phyloP scores from a whole-genome alignment of 1,140 invertebrate species.

The Orussus abietinus region DNA sequence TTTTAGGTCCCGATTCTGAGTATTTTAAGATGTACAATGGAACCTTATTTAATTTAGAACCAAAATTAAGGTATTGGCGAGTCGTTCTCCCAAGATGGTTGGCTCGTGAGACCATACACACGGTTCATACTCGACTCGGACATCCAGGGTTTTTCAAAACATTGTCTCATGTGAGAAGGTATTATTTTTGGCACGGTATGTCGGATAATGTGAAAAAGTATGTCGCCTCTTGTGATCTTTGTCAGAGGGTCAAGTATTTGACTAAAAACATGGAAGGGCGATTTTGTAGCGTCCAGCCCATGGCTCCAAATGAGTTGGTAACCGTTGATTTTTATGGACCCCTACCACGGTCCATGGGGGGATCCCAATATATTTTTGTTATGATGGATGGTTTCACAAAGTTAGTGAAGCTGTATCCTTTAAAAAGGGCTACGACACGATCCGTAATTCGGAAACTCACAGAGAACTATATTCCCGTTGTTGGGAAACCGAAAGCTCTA shows the following conservation, averaged over 20 bases:
- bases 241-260: slow-evolving; percentile 18
- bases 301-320: slow-evolving; percentile 15
- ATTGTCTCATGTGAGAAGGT: slow-evolving; percentile 8
- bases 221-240: slow-evolving; percentile 16
- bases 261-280: slow-evolving; percentile 12
- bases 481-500: slow-evolving; percentile 14
- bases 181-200: slow-evolving; percentile 19
- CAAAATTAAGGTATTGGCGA: background rate
- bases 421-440: slow-evolving; percentile 12
- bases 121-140: slow-evolving; percentile 11
- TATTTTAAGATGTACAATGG: slow-evolving; percentile 3
- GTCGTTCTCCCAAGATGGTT: background rate
- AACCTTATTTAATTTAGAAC: background rate
- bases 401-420: slow-evolving; percentile 13
- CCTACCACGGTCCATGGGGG: slow-evolving; percentile 14
- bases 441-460: slow-evolving; percentile 11
- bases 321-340: slow-evolving; percentile 24
- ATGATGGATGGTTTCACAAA: slow-evolving; percentile 21
- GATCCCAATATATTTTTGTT: slow-evolving; percentile 20
- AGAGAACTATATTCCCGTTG: slow-evolving; percentile 10
- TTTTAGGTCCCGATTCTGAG: background rate
- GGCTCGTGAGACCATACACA: background rate
- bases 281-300: slow-evolving; percentile 7
- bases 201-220: slow-evolving; percentile 11
- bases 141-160: slow-evolving; percentile 18